A percentile compares a stretch with the other conserved stretches of the same genome.
phyloP scores from a whole-genome alignment of 2,888 invertebrate genomes.

The Callyntrura sp. region DNA sequence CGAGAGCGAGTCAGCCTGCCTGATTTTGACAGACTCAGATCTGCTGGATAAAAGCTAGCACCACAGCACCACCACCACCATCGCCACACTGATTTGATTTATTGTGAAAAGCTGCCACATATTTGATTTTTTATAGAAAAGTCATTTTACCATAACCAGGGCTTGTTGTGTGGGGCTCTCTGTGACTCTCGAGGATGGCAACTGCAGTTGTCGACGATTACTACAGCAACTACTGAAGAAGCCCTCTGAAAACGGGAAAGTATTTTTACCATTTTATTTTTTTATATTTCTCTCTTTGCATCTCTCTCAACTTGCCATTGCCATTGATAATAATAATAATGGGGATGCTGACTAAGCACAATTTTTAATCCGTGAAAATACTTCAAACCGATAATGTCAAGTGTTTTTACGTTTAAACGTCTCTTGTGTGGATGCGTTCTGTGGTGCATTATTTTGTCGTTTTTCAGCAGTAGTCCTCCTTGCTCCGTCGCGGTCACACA shows the following conservation, averaged over 20 bases:
- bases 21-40: neutral
- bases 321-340: too few relatives aligned
- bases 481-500: neutral
- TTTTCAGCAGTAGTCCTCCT: neutral
- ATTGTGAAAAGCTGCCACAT: neutral
- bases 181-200: too few relatives aligned
- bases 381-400: conserved; percentile 4
- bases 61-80: too few relatives aligned
- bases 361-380: conserved; percentile 33
- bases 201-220: too few relatives aligned
- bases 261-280: neutral
- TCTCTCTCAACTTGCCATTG: neutral
- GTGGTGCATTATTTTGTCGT: too few relatives aligned
- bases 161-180: too few relatives aligned
- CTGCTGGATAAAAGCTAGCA: neutral
- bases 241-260: too few relatives aligned
- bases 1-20: too few relatives aligned
- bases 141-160: conserved; percentile 6
- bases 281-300: neutral
- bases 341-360: neutral
- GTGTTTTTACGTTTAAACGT: conserved; percentile 1
- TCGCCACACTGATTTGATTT: too few relatives aligned
- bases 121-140: neutral
- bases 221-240: too few relatives aligned
- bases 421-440: too few relatives aligned